A percentile compares a stretch with the other conserved stretches of the same genome.
Evolutionary conservation across 2,797 vertebrate species (phyloP).

Genomic region (Monodelphis domestica): DNA sequence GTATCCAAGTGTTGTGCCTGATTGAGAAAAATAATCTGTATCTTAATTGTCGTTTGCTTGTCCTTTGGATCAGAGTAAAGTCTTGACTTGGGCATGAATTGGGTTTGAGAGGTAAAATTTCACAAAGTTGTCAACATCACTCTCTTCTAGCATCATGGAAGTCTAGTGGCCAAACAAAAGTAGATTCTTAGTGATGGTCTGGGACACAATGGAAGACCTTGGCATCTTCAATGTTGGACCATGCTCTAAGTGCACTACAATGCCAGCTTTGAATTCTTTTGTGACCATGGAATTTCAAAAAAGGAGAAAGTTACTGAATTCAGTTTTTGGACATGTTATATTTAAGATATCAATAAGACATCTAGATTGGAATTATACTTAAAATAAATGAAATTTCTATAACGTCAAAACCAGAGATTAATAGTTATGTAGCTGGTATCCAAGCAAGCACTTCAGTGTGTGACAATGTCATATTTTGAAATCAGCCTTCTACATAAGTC

Average conservation of each 20-base stretch:
- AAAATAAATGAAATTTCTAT: neutral
- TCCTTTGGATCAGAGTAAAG: no score
- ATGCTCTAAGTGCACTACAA: no score
- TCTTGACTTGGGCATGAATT: no score
- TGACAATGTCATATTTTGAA: neutral
- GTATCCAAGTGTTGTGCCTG: neutral
- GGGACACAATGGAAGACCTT: no score
- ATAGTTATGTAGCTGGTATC: neutral
- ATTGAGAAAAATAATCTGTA: neutral
- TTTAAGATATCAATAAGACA: neutral
- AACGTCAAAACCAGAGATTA: neutral
- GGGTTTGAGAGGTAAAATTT: no score
- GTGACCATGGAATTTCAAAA: neutral
- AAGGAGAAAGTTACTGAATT: neutral
- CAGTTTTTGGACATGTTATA: neutral
- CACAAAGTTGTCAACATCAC: no score
- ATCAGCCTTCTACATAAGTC: neutral
- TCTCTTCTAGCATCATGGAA: no score
- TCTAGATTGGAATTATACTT: neutral
- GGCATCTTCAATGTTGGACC: no score
- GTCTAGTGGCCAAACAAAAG: no score
- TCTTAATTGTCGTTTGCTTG: no score
- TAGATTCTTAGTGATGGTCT: no score
- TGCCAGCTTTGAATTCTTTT: no score
- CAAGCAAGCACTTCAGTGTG: neutral